Percentiles rank a stretch among this genome's conserved stretches.
Evolutionary conservation across 2,888 invertebrate species (phyloP).

Genomic region (Netelia inedita): DNA sequence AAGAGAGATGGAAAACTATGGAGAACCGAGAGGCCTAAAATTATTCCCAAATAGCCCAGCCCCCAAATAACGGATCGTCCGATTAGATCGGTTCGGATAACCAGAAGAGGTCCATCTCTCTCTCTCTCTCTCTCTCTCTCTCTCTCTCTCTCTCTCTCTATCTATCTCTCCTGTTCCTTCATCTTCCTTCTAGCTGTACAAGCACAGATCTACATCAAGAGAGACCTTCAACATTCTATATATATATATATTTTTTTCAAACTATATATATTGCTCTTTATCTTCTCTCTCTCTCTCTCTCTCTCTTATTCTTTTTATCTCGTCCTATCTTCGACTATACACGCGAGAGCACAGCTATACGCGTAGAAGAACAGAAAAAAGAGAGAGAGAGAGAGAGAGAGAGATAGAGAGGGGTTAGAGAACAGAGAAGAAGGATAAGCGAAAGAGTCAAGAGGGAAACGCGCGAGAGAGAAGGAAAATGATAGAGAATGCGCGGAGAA

Average conservation of each 20-base stretch:
- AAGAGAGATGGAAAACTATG: constrained; percentile 24
- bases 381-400: constrained; percentile 56
- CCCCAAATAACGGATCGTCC: constrained; percentile 70
- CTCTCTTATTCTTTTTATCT: constrained; percentile 65
- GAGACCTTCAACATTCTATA: constrained; percentile 33
- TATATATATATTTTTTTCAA: constrained; percentile 55
- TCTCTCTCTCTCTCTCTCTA: constrained; percentile 20
- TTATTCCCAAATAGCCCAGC: constrained; percentile 69
- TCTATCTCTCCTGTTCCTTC: constrained; percentile 80
- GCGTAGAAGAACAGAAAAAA: constrained; percentile 55
- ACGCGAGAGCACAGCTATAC: constrained; percentile 69
- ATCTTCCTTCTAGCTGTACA: constrained; percentile 14
- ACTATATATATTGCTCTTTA: constrained; percentile 77
- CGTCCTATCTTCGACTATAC: constrained; percentile 73
- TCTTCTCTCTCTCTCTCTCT: constrained; percentile 84
- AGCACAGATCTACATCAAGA: constrained; percentile 35
- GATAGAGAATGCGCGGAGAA: constrained; percentile 49
- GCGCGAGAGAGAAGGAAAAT: constrained; percentile 68
- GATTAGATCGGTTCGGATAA: constrained; percentile 72
- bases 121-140: constrained; percentile 52
- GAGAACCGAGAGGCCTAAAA: constrained; percentile 52
- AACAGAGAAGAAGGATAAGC: constrained; percentile 61
- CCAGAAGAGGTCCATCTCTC: constrained; percentile 66
- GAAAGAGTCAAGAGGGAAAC: constrained; percentile 56
- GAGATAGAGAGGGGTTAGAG: constrained; percentile 47